These are phyloP conservation scores for Helleia helle DNA, from an alignment of 2,888 invertebrate genomes.

Conservation along the genomic window DNA sequence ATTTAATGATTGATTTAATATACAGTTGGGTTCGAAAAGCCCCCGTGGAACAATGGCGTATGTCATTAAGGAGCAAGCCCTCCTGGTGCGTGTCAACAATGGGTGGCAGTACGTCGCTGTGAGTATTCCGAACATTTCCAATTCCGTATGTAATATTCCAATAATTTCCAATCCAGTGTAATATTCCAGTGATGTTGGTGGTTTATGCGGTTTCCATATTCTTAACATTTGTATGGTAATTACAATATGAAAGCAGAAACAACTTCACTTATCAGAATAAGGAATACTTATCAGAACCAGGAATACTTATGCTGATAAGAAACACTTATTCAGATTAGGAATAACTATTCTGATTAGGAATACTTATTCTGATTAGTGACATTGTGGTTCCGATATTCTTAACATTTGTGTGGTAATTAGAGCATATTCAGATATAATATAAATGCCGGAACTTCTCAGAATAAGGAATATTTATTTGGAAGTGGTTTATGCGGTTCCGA, in stretches of 20 bases:
- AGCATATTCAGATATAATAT: no score
- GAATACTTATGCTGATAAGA: no score
- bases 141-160: background rate
- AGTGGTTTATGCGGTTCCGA: no score
- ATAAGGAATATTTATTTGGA: no score
- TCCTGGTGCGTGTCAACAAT: constrained; percentile 90
- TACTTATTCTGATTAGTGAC: no score
- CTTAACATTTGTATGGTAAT: constrained; percentile 9
- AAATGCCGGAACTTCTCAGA: background rate
- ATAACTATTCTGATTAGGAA: no score
- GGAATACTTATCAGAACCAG: no score
- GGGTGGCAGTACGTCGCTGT: constrained; percentile 97
- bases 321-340: no score
- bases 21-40: constrained; percentile 55
- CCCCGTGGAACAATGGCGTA: constrained; percentile 92
- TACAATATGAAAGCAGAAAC: no score
- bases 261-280: no score
- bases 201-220: constrained; percentile 23
- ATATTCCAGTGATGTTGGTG: no score
- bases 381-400: constrained; percentile 24
- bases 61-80: constrained; percentile 91
- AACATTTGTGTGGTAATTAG: constrained; percentile 7
- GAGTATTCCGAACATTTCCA: constrained; percentile 48
- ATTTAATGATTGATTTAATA: constrained; percentile 13
- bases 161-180: no score